Evolutionary conservation across 2,113 vertebrate species (phyloP).

Genomic region (Geothlypis trichas): DNA sequence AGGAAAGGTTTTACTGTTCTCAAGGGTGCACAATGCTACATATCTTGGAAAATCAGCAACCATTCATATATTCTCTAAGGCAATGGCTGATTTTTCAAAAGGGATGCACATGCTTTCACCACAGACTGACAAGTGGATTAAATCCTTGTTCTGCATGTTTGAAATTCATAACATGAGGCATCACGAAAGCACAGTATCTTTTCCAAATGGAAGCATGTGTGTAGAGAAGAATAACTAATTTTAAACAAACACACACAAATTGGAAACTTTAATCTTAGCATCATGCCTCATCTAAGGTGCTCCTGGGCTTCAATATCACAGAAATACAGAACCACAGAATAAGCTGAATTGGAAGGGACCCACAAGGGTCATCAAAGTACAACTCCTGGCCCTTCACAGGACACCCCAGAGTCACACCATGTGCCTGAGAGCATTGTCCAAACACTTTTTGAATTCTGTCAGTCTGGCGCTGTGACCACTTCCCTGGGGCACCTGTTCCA

Average conservation of each 20-base stretch:
- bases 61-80: neutral
- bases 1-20: neutral
- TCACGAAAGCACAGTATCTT: neutral
- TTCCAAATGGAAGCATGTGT: neutral
- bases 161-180: neutral
- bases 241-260: neutral
- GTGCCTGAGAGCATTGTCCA: rapidly evolving
- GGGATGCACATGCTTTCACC: neutral
- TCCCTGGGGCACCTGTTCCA: too few species aligned
- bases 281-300: neutral
- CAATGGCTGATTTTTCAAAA: neutral
- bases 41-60: slow-evolving; percentile 9
- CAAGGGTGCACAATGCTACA: neutral
- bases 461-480: neutral
- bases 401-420: neutral
- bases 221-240: neutral
- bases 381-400: neutral
- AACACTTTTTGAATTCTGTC: neutral
- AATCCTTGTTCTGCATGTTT: neutral
- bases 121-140: neutral
- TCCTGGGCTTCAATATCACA: neutral
- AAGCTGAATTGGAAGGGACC: neutral
- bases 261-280: neutral
- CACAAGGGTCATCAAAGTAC: neutral
- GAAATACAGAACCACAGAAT: neutral